Conservation (phyloP, 1,140 invertebrate genomes). For the Sesamia nonagrioides region DNA sequence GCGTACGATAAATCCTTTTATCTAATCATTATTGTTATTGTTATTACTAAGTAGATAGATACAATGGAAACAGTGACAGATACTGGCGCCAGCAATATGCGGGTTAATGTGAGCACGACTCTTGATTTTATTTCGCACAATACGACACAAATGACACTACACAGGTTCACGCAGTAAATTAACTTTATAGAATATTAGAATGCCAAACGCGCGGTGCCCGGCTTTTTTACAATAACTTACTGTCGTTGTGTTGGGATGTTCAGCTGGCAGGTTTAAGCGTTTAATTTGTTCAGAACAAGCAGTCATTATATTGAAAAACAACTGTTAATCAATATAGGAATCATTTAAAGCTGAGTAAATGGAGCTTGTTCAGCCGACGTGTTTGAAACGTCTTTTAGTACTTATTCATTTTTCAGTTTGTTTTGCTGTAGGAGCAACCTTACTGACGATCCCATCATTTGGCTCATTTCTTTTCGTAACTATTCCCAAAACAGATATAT, state of each 20-base stretch:
- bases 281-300: constrained; percentile 45
- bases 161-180: constrained; percentile 46
- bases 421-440: not conserved
- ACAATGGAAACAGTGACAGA: constrained; percentile 59
- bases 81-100: constrained; percentile 71
- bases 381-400: constrained; percentile 25
- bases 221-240: constrained; percentile 47
- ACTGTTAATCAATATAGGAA: constrained; percentile 41
- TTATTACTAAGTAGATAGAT: constrained; percentile 56
- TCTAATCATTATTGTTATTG: constrained; percentile 63
- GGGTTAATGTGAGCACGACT: constrained; percentile 69
- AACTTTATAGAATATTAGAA: constrained; percentile 50
- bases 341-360: constrained; percentile 37
- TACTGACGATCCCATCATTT: not conserved
- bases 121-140: constrained; percentile 64
- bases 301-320: constrained; percentile 38
- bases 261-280: constrained; percentile 48
- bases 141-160: constrained; percentile 42
- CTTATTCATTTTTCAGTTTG: constrained; percentile 36
- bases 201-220: constrained; percentile 20
- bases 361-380: constrained; percentile 16
- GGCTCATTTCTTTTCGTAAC: constrained; percentile 5
- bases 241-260: constrained; percentile 44
- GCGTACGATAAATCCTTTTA: constrained; percentile 58
- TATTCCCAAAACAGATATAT: not conserved